Evolutionary conservation across 2,888 invertebrate genomes (phyloP), one percentile per base, ranked within the genome.

Genomic region (Hypena proboscidalis): DNA sequence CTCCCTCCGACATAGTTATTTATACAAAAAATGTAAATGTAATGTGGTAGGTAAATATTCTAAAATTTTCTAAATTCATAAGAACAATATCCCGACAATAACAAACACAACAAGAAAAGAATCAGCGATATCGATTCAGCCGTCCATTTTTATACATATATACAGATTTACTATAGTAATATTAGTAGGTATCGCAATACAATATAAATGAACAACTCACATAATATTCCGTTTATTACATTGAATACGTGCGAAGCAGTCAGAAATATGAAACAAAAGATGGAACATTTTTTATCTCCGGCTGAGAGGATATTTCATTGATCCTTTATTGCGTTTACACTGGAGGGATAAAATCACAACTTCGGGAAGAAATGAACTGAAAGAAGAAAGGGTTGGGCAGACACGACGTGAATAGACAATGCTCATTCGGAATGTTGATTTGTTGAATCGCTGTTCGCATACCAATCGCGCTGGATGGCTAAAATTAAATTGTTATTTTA

Each of bases 331-430:
- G 71, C 73, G 60, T 83, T 79, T 71, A 62, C 65, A 65, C 59
- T 53, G 54, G 70, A 73, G 74, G 75, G 81, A 80, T 76, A 70
- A 83, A 88, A 87, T 83, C 83, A 79, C 75, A 79, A 80, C 74
- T 78, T 73, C 67, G 62, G 41, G 65, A 80, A 77, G 84, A 85
- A 85, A 85, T 84, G 85, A 85, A 83, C 80, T 77, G 82, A 70
- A 76, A 77, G 70, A 67, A 70, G 76, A 80, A 87, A 86, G 87
- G 88, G 86, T 86, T 86, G 76, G 53, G 38, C 44, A 49, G 45
- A 80, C 86, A 79, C 60, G 80, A 52, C 43, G 44, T 20, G 87
- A 84, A 87, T 87, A 69, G 67, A 71, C 68, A 84, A 78, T 76
- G 69, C 59, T 58, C 52, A 67, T 65, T 73, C 59, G 61, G 58